A percentile compares a stretch with the other conserved stretches of the same genome.
Conservation (phyloP, 1,140 invertebrate genomes). For the Papilio polytes region DNA sequence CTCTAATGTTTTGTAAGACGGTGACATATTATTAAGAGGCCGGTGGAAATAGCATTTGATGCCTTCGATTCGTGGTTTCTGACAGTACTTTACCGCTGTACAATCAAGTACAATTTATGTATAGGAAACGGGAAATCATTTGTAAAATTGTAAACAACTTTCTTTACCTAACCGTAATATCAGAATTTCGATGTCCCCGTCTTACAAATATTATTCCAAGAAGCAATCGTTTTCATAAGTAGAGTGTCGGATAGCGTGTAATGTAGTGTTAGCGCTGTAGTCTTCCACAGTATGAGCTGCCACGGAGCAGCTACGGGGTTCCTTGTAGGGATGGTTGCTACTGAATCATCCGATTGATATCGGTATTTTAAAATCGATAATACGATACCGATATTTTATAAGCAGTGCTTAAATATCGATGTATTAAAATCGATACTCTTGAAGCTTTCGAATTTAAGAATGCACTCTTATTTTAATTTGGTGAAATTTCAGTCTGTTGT, state of each 20-base stretch:
- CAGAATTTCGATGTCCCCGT: not conserved
- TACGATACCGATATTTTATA: no score
- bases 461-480: no score
- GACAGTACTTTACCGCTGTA: no score
- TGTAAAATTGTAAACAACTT: not conserved
- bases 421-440: no score
- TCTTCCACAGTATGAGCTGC: conserved; percentile 79
- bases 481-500: no score
- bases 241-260: conserved; percentile 64
- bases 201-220: not conserved
- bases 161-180: not conserved
- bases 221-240: conserved; percentile 21
- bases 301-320: conserved; percentile 68
- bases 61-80: no score
- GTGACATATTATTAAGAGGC: not conserved
- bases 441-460: no score
- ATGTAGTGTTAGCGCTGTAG: conserved; percentile 81
- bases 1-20: not conserved
- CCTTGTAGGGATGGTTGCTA: conserved; percentile 5
- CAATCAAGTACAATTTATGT: no score
- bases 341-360: no score
- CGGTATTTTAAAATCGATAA: no score
- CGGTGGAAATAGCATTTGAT: conserved; percentile 9
- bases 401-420: no score
- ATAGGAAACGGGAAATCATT: not conserved